Percentiles rank a stretch among this genome's conserved stretches.
phyloP scores from a whole-genome alignment of 2,888 invertebrate species.

The Frankliniella intonsa region DNA sequence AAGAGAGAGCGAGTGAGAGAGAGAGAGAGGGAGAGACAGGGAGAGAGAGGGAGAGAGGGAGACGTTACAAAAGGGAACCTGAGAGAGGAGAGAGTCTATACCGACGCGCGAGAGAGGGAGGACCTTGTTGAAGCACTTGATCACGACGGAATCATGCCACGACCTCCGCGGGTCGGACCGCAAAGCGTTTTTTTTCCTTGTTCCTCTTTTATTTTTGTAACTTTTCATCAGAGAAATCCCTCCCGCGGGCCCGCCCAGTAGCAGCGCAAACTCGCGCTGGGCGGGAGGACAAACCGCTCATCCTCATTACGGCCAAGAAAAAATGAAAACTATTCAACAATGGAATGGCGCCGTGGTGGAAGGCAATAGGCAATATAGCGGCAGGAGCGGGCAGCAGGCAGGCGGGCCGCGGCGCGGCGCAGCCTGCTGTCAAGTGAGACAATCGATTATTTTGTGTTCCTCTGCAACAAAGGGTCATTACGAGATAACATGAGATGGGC shows the following conservation, averaged over 20 bases:
- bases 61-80: neutral
- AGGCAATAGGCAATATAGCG: neutral
- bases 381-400: neutral
- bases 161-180: too few species aligned
- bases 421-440: neutral
- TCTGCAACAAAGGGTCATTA: conserved; percentile 20
- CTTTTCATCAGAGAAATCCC: too few species aligned
- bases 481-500: neutral
- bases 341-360: neutral
- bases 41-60: neutral
- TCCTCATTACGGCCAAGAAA: neutral
- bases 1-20: neutral
- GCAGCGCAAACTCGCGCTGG: too few species aligned
- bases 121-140: too few species aligned
- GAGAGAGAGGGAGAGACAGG: neutral
- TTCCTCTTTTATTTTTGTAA: too few species aligned
- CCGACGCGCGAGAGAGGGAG: too few species aligned
- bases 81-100: neutral
- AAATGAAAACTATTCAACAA: neutral
- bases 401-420: neutral
- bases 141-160: too few species aligned
- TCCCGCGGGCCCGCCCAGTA: too few species aligned
- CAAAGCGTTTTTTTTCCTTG: too few species aligned
- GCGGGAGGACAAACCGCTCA: too few species aligned
- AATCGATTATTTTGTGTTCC: conserved; percentile 16